Evolutionary conservation across 2,797 vertebrate genomes (phyloP).

Genomic region (Vireo griseus): DNA sequence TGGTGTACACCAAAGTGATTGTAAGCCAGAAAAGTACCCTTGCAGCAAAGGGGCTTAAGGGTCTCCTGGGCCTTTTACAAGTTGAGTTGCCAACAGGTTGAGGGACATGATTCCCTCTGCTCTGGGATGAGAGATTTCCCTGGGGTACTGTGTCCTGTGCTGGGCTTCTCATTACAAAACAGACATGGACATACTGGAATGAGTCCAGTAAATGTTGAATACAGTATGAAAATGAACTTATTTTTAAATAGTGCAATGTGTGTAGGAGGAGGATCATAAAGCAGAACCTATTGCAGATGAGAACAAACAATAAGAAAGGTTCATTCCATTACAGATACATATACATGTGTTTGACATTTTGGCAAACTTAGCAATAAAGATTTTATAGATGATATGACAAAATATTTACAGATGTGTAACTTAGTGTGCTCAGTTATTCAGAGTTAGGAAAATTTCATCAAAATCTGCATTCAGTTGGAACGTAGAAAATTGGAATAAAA

Average conservation of each 20-base stretch:
- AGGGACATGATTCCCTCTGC: background rate
- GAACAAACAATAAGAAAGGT: background rate
- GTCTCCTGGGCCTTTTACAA: background rate
- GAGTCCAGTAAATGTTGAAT: background rate
- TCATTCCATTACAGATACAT: background rate
- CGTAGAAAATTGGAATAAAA: background rate
- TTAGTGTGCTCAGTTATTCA: background rate
- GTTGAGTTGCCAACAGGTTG: background rate
- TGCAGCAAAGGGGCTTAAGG: background rate
- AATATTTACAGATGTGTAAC: background rate
- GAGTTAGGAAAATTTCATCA: background rate
- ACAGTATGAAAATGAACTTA: background rate
- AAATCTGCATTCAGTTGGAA: background rate
- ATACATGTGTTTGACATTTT: background rate
- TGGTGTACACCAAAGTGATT: background rate
- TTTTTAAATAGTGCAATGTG: background rate
- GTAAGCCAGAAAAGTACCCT: background rate
- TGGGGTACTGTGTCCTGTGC: background rate
- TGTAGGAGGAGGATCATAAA: background rate
- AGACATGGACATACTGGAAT: too few species aligned
- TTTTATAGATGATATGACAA: background rate
- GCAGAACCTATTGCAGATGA: background rate
- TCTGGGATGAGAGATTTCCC: background rate
- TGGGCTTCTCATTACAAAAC: background rate
- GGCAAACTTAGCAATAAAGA: background rate